These are phyloP conservation scores for Cavia aperea DNA, from an alignment of 2,113 vertebrate genomes.

Conservation along the genomic window DNA sequence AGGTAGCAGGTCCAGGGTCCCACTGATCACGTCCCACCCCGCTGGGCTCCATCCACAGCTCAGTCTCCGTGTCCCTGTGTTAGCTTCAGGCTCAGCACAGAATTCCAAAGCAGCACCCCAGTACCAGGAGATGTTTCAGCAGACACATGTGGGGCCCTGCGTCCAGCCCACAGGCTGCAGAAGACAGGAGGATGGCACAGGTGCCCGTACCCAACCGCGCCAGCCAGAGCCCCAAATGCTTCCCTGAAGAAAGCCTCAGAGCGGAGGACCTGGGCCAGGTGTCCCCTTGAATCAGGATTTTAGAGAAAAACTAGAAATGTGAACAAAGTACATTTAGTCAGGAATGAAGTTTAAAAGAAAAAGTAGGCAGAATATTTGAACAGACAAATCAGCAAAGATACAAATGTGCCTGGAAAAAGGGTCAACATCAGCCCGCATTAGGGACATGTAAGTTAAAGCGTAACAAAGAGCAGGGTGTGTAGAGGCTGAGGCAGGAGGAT, in stretches of 20 bases:
- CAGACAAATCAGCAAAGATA: neutral
- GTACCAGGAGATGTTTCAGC: neutral
- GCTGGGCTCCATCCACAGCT: neutral
- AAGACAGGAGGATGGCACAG: accelerated
- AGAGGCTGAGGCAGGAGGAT: neutral
- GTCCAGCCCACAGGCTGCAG: neutral
- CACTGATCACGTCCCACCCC: neutral
- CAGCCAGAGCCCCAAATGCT: neutral
- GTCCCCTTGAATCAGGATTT: too few relatives aligned
- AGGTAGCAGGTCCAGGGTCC: constrained; percentile 39
- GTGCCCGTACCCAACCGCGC: accelerated
- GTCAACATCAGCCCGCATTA: accelerated
- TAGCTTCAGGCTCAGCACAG: neutral
- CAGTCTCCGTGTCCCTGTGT: neutral
- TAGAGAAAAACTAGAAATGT: neutral
- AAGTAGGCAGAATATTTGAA: neutral
- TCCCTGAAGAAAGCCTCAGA: neutral
- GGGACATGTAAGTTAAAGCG: neutral
- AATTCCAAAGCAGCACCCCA: neutral
- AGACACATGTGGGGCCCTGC: accelerated
- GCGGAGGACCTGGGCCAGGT: neutral
- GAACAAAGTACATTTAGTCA: neutral
- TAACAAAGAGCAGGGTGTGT: neutral
- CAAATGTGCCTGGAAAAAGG: accelerated
- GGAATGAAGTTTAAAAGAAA: neutral